phyloP scores from a whole-genome alignment of 2,888 invertebrate genomes.

The Yponomeuta evonymella region DNA sequence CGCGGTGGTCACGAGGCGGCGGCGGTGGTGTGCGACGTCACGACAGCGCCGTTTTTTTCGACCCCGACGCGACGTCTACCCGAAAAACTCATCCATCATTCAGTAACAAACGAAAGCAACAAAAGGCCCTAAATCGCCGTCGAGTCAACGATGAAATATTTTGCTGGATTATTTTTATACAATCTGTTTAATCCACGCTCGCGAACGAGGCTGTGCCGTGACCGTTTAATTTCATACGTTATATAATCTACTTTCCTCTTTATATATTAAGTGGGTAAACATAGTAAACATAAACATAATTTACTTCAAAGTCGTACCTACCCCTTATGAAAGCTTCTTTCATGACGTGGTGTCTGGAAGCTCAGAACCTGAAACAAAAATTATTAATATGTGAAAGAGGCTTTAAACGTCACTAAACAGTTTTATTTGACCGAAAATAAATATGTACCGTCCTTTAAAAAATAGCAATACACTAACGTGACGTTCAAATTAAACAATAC shows the following conservation, averaged over 20 bases:
- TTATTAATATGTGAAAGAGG: too few relatives aligned
- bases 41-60: slow-evolving; percentile 20
- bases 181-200: slow-evolving; percentile 10
- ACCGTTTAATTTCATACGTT: background rate
- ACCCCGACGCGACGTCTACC: slow-evolving; percentile 27
- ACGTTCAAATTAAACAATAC: background rate
- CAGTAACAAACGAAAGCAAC: slow-evolving; percentile 24
- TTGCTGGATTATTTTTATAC: slow-evolving; percentile 17
- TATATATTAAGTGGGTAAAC: too few relatives aligned
- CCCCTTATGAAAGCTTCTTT: background rate
- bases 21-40: slow-evolving; percentile 26
- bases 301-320: background rate
- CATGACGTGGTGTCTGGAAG: background rate
- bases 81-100: slow-evolving; percentile 45
- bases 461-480: background rate
- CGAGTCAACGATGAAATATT: slow-evolving; percentile 17
- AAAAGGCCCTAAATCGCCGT: slow-evolving; percentile 17
- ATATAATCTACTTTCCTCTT: background rate
- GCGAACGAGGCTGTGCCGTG: background rate
- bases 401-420: background rate
- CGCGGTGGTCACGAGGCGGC: slow-evolving; percentile 53
- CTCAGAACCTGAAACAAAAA: slow-evolving; percentile 4
- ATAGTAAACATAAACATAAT: too few relatives aligned
- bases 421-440: background rate
- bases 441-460: background rate